Percentiles rank a stretch among this genome's conserved stretches.
These are phyloP conservation scores for Cardiocondyla obscurior DNA, from an alignment of 1,140 invertebrate species.

Conservation along the genomic window DNA sequence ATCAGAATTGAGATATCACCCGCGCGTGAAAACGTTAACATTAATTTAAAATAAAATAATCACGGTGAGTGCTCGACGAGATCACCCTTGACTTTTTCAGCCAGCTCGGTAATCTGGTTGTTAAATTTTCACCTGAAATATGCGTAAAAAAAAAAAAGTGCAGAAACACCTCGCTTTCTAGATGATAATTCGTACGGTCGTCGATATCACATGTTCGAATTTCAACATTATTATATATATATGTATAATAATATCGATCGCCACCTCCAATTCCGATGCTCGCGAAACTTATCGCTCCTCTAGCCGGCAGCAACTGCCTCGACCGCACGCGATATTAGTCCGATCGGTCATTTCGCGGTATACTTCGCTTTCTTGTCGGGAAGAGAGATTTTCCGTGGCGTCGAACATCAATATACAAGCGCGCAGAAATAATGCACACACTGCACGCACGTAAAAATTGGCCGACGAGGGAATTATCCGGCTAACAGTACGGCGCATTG, in stretches of 20 bases:
- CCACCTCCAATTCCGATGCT: neutral
- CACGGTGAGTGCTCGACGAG: too few species aligned
- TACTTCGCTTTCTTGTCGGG: neutral
- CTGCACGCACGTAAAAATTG: neutral
- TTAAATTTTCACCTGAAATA: neutral
- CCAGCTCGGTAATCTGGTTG: neutral
- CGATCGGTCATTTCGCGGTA: neutral
- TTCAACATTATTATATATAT: neutral
- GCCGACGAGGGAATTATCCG: neutral
- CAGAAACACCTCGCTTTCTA: neutral
- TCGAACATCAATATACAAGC: neutral
- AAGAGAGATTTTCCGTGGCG: neutral
- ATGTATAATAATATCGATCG: slow-evolving; percentile 16
- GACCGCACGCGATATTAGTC: neutral
- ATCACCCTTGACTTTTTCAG: too few species aligned
- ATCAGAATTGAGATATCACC: neutral
- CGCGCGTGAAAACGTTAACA: neutral
- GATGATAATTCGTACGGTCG: neutral
- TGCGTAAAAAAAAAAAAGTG: too few species aligned
- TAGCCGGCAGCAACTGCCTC: neutral
- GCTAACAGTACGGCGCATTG: neutral
- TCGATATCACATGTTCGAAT: slow-evolving; percentile 10
- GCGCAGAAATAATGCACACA: neutral
- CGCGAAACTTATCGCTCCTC: slow-evolving; percentile 30
- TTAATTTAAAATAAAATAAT: neutral